A percentile compares a stretch with the other conserved stretches of the same genome.
Conservation (phyloP, 1,140 invertebrate species). For the Phymastichus coffea region DNA sequence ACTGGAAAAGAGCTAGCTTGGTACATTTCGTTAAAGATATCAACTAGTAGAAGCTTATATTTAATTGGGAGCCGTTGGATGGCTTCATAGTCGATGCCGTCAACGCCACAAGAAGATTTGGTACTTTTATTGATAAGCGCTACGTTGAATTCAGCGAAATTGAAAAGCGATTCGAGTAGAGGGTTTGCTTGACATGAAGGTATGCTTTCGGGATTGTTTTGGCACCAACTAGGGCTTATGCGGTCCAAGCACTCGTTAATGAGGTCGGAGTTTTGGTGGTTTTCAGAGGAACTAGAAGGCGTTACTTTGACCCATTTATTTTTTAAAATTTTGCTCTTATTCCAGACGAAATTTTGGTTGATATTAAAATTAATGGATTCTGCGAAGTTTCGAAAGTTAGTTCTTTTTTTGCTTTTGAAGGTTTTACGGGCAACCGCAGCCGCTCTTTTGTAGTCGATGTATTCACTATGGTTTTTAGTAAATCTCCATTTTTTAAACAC, state of each 20-base stretch:
- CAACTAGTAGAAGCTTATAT: background rate
- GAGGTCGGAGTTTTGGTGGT: background rate
- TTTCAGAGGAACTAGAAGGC: background rate
- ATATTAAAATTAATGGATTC: background rate
- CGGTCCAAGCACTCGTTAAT: background rate
- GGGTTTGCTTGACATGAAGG: background rate
- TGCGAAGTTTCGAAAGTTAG: background rate
- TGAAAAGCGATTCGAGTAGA: background rate
- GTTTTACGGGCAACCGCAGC: background rate
- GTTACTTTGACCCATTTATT: background rate
- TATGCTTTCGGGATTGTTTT: background rate
- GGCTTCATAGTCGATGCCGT: background rate
- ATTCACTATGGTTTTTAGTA: background rate
- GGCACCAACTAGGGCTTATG: background rate
- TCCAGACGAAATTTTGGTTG: background rate
- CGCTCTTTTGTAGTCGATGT: slow-evolving; percentile 16
- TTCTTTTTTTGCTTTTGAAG: slow-evolving; percentile 23
- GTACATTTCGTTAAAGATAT: slow-evolving; percentile 22
- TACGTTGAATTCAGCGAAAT: background rate
- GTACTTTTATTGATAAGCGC: background rate
- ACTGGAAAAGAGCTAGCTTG: slow-evolving; percentile 1
- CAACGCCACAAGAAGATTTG: background rate
- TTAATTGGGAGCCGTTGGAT: background rate
- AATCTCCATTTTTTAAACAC: slow-evolving; percentile 27
- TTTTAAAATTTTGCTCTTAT: background rate